Evolutionary conservation across 2,113 vertebrate species (phyloP).

Genomic region (Lophotis ruficrista): DNA sequence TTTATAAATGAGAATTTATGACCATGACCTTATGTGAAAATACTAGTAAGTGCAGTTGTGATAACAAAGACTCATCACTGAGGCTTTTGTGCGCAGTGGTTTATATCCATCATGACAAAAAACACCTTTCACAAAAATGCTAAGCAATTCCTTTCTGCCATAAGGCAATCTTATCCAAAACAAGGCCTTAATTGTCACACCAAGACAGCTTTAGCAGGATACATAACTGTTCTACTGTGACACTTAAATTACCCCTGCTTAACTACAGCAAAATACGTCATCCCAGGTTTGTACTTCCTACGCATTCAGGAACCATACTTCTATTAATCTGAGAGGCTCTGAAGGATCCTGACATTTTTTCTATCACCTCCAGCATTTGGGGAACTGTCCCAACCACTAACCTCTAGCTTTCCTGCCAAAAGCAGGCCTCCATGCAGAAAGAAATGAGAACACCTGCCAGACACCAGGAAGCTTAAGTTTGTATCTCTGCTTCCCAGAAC

Average conservation of each 20-base stretch:
- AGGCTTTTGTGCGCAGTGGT: background rate
- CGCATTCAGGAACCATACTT: background rate
- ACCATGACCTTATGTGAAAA: background rate
- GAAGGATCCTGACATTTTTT: background rate
- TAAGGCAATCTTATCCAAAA: background rate
- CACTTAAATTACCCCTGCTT: background rate
- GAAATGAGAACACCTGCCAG: background rate
- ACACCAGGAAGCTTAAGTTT: background rate
- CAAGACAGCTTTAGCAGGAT: background rate
- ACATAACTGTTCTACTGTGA: background rate
- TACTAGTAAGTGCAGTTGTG: background rate
- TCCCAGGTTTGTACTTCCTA: background rate
- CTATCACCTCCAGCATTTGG: background rate
- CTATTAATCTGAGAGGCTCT: background rate
- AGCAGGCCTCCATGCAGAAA: background rate
- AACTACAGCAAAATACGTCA: background rate
- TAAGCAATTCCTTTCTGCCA: background rate
- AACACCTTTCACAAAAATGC: background rate
- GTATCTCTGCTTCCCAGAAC: background rate
- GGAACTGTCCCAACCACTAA: background rate
- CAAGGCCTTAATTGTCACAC: background rate
- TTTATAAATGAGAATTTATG: background rate
- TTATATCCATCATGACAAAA: background rate
- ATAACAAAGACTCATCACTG: background rate
- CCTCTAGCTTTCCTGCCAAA: background rate